Conservation (phyloP, 1,140 invertebrate genomes). For the Polypedilum vanderplanki region DNA sequence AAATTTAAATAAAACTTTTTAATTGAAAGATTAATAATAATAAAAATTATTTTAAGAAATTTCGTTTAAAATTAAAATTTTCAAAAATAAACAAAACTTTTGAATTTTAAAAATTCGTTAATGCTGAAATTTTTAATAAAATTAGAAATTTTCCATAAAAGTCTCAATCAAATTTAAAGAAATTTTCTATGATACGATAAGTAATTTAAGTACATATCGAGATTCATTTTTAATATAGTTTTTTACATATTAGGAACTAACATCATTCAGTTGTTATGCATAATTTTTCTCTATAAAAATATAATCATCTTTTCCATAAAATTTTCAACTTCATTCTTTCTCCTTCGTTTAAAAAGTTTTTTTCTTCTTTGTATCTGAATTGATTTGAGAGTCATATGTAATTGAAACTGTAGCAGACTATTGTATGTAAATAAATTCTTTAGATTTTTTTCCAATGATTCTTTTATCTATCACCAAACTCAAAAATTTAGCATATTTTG, state of each 20-base stretch:
- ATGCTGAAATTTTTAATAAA: too few relatives aligned
- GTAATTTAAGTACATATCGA: conserved; percentile 12
- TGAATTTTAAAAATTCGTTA: too few relatives aligned
- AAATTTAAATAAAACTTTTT: too few relatives aligned
- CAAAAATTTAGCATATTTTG: neutral
- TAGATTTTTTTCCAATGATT: neutral
- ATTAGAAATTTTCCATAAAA: too few relatives aligned
- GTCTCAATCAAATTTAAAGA: too few relatives aligned
- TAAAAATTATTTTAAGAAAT: too few relatives aligned
- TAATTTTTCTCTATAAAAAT: neutral
- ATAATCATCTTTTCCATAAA: neutral
- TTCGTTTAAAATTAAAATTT: too few relatives aligned
- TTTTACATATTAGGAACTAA: conserved; percentile 7
- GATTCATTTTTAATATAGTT: neutral
- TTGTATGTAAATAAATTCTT: neutral
- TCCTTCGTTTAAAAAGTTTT: neutral
- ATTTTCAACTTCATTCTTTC: neutral
- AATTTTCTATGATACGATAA: neutral
- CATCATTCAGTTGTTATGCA: neutral
- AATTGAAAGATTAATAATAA: too few relatives aligned
- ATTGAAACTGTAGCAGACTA: neutral
- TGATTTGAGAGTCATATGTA: neutral
- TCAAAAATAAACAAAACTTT: too few relatives aligned
- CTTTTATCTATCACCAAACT: neutral
- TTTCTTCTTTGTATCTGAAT: neutral